phyloP scores from a whole-genome alignment of 2,797 vertebrate genomes.

The Buphagus erythrorhynchus region DNA sequence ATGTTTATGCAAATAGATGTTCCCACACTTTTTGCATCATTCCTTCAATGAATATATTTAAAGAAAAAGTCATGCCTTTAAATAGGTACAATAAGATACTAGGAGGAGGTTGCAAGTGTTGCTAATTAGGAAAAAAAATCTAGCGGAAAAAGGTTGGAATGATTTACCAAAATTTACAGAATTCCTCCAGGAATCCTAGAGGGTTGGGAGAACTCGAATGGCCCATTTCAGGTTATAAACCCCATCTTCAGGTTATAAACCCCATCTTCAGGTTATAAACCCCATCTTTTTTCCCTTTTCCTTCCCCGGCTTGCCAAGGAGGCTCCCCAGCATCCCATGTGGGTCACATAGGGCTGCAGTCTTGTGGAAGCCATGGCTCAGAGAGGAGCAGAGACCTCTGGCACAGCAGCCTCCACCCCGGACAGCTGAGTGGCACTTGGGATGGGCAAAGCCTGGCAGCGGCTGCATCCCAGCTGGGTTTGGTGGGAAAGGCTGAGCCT shows the following conservation, averaged over 20 bases:
- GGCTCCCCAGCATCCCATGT: accelerated
- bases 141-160: neutral
- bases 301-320: neutral
- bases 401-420: neutral
- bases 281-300: neutral
- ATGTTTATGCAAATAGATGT: neutral
- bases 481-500: accelerated
- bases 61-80: neutral
- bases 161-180: neutral
- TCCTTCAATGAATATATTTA: neutral
- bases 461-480: too few species aligned
- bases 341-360: too few species aligned
- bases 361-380: neutral
- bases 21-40: neutral
- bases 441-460: neutral
- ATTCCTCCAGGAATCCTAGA: neutral
- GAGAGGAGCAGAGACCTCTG: accelerated
- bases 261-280: too few species aligned
- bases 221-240: neutral
- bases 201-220: neutral
- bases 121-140: neutral
- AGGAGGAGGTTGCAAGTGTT: neutral
- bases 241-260: accelerated
- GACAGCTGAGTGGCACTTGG: accelerated
- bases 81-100: neutral